phyloP scores from a whole-genome alignment of 2,113 vertebrate genomes.

The Laterallus jamaicensis region DNA sequence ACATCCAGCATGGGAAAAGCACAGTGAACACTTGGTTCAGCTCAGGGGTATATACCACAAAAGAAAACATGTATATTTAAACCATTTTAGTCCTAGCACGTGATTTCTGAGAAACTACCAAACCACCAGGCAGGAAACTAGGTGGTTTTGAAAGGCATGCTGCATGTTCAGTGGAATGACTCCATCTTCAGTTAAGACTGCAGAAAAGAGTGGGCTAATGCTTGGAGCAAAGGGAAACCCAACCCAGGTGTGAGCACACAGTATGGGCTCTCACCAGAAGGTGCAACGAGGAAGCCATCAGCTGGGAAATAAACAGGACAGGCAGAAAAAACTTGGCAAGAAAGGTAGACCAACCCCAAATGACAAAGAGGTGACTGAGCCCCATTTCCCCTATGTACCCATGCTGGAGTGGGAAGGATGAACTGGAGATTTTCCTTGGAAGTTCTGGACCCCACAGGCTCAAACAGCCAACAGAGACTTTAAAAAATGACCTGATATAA shows the following conservation, averaged over 20 bases:
- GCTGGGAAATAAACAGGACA: not conserved
- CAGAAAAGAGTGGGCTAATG: not conserved
- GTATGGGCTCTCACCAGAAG: not conserved
- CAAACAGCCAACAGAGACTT: not conserved
- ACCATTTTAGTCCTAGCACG: not conserved
- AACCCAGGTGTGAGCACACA: not conserved
- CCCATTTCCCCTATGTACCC: not conserved
- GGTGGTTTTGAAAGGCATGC: not conserved
- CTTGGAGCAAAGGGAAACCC: not conserved
- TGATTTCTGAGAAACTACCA: constrained; percentile 25
- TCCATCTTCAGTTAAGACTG: not conserved
- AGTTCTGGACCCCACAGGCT: constrained; percentile 42
- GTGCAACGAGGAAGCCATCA: not conserved
- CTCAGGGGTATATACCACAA: not conserved
- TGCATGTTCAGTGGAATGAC: not conserved
- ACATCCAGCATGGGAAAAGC: not conserved
- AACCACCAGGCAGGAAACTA: constrained; percentile 15
- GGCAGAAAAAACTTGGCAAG: not conserved
- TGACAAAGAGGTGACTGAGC: fast-evolving
- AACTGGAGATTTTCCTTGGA: not conserved
- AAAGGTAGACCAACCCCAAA: not conserved
- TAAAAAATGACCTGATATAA: not conserved
- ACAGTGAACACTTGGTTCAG: not conserved
- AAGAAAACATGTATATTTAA: not conserved
- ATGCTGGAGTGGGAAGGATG: not conserved